Evolutionary conservation across 2,113 vertebrate genomes (phyloP).

Genomic region (Myrmophylax atrothorax): DNA sequence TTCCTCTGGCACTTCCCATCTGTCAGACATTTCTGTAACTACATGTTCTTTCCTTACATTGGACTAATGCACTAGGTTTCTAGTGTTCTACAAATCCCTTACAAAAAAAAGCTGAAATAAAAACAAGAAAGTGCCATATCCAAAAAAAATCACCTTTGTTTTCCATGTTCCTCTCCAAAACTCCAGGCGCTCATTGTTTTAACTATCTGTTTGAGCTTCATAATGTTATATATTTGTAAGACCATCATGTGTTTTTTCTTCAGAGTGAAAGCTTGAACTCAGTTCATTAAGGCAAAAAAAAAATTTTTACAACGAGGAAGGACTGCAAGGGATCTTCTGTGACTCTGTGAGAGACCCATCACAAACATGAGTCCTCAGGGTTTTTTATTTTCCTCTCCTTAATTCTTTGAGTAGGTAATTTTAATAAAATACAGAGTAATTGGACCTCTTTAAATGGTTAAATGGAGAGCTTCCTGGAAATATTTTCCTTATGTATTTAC

Average conservation of each 20-base stretch:
- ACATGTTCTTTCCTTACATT: background rate
- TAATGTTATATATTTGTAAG: background rate
- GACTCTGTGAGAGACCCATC: background rate
- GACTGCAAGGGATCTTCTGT: background rate
- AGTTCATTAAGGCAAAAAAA: background rate
- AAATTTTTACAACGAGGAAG: background rate
- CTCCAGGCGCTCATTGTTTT: background rate
- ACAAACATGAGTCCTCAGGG: background rate
- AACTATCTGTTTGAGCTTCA: background rate
- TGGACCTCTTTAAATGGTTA: background rate
- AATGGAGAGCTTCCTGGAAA: conserved; percentile 27
- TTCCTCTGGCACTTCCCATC: conserved; percentile 1
- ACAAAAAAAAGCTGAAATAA: background rate
- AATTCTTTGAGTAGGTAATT: background rate
- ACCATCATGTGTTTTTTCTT: background rate
- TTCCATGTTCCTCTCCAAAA: background rate
- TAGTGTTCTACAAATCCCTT: background rate
- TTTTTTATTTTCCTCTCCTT: background rate
- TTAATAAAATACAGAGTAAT: conserved; percentile 10
- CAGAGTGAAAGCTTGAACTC: background rate
- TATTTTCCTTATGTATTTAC: conserved; percentile 17
- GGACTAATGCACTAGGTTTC: background rate
- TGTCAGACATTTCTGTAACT: conserved; percentile 53
- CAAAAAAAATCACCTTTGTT: background rate
- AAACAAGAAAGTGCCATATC: background rate